These are phyloP conservation scores for Hyalella azteca DNA, from an alignment of 2,888 invertebrate species.

Conservation along the genomic window DNA sequence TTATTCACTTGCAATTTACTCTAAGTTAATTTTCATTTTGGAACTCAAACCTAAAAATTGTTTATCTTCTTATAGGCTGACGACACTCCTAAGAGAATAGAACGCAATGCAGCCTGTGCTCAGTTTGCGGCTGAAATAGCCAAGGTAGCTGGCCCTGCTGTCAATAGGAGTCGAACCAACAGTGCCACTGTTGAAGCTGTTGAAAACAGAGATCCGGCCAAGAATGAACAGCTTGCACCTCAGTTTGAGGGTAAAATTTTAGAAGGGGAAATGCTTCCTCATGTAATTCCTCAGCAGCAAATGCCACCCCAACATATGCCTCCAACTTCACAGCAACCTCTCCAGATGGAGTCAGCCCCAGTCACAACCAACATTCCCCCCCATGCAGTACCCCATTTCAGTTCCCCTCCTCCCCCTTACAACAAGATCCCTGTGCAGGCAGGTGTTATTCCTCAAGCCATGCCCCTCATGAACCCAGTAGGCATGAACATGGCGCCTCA, in stretches of 20 bases:
- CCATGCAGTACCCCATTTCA: neutral
- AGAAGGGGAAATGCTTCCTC: neutral
- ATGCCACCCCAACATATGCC: neutral
- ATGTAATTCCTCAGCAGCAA: neutral
- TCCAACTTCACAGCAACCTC: neutral
- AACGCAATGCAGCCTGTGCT: neutral
- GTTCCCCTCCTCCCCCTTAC: neutral
- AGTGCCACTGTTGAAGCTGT: neutral
- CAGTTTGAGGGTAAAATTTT: neutral
- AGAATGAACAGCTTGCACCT: neutral
- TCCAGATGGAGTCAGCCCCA: neutral
- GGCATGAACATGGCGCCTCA: neutral
- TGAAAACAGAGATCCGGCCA: neutral
- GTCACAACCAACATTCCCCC: neutral
- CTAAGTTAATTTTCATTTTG: neutral
- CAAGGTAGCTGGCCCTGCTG: neutral
- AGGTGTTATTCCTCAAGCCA: neutral
- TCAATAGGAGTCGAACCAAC: conserved; percentile 7
- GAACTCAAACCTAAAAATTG: no score
- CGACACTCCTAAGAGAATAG: neutral
- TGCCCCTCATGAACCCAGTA: neutral
- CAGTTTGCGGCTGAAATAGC: conserved; percentile 8
- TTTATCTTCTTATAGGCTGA: neutral
- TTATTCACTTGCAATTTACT: neutral
- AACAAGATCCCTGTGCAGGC: neutral